phyloP scores from a whole-genome alignment of 2,797 vertebrate genomes.

The Staurois parvus region DNA sequence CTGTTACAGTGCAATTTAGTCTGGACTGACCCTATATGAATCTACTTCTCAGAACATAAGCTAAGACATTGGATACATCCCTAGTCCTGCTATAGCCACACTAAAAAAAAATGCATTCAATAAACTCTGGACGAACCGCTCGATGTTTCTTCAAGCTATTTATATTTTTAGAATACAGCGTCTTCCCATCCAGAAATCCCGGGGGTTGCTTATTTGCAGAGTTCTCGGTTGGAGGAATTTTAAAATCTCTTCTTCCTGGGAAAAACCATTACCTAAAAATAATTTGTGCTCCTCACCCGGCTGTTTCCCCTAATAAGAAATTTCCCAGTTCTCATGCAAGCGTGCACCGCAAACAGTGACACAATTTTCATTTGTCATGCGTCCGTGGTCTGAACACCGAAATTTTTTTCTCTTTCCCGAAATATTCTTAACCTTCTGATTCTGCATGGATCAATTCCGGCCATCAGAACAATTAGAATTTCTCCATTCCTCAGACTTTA shows the following conservation, averaged over 20 bases:
- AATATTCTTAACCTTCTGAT: slow-evolving; percentile 60
- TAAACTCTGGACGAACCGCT: neutral
- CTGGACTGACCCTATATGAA: neutral
- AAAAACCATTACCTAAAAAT: slow-evolving; percentile 55
- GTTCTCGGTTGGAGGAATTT: slow-evolving; percentile 64
- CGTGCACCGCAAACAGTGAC: slow-evolving; percentile 55
- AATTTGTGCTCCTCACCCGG: slow-evolving; percentile 63
- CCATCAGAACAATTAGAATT: slow-evolving; percentile 49
- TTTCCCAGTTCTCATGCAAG: slow-evolving; percentile 57
- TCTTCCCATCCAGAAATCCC: slow-evolving; percentile 60
- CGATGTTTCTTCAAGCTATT: slow-evolving; percentile 60
- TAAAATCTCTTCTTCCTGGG: slow-evolving; percentile 64
- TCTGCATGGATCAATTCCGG: slow-evolving; percentile 52
- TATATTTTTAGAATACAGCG: slow-evolving; percentile 64
- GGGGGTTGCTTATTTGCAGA: slow-evolving; percentile 65
- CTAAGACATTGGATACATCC: neutral
- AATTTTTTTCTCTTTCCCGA: slow-evolving; percentile 52
- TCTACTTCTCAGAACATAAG: neutral
- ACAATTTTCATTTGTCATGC: slow-evolving; percentile 62
- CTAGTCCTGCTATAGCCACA: neutral
- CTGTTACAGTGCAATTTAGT: neutral
- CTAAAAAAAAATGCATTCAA: neutral
- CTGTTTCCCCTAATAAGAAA: slow-evolving; percentile 61
- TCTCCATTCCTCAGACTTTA: slow-evolving; percentile 31
- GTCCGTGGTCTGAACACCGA: slow-evolving; percentile 41